Evolutionary conservation across 2,888 invertebrate species (phyloP), one percentile per base, ranked within the genome.

Genomic region (Didymodactylos carnosus): DNA sequence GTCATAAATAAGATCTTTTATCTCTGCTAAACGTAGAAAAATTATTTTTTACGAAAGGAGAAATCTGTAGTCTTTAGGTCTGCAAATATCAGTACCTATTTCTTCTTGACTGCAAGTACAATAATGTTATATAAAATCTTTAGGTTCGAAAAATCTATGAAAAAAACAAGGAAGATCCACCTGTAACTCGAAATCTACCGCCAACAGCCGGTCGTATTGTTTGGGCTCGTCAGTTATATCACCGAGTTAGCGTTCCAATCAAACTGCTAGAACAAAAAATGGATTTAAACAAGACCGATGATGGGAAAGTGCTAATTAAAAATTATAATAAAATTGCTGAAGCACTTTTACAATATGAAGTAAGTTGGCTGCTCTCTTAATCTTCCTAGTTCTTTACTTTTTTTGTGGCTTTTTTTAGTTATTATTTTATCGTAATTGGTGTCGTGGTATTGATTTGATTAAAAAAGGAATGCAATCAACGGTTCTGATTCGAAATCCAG

Each of bases 91-190:
- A n/a, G n/a, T n/a, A n/a, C n/a, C n/a, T n/a, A n/a, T n/a, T n/a
- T n/a, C n/a, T n/a, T n/a, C n/a, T n/a, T n/a, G n/a, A n/a, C n/a
- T n/a, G n/a, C n/a, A n/a, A 27, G n/a, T 62, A 25, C 19, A 62
- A 16, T 46, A 16, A 19, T n/a, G 16, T n/a, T n/a, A 19, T 46
- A n/a, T 25, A 70, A 70, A 13, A 51, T 83, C 39, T n/a, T n/a
- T n/a, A n/a, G n/a, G n/a, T n/a, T n/a, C 78, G 82, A 10, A 82
- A 81, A 75, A 87, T 92, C 80, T 94, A 92, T 81, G 90, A 90
- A 79, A 90, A 89, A 78, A 90, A 91, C 80, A 89, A 90, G 77
- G 90, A 90, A 77, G 91, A 92, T 81, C 94, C 94, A 0, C 91
- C 92, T 0, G 85, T 93, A 62, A 89, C 92, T 0, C 86, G 91